A percentile compares a stretch with the other conserved stretches of the same genome.
Conservation (phyloP, 2,797 vertebrate species). For the Coregonus sp. region DNA sequence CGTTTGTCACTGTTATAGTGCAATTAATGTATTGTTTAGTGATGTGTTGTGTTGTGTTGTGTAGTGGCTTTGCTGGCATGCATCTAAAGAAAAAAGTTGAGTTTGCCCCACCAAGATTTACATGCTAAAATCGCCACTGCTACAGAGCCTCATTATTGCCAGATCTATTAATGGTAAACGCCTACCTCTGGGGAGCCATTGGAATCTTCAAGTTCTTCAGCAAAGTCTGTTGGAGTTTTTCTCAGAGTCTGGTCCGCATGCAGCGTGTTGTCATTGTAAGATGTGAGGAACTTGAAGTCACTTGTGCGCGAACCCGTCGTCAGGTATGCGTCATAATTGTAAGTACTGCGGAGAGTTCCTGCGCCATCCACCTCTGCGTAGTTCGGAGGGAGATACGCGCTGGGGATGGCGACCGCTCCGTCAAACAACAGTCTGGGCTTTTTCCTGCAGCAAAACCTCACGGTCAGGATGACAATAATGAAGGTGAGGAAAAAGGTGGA, state of each 20-base stretch:
- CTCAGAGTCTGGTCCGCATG: conserved; percentile 36
- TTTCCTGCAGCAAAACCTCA: conserved; percentile 49
- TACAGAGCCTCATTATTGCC: no score
- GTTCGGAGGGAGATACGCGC: conserved; percentile 42
- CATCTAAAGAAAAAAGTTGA: no score
- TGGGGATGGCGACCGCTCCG: conserved; percentile 41
- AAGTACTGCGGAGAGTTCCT: conserved; percentile 45
- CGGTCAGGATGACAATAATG: conserved; percentile 50
- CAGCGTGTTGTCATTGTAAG: conserved; percentile 40
- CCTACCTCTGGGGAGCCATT: not conserved
- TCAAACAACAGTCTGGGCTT: conserved; percentile 68
- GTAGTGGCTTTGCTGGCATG: no score
- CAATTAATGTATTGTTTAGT: no score
- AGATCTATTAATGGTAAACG: not conserved
- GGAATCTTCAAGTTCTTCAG: not conserved
- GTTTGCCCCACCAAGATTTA: no score
- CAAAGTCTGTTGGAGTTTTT: conserved; percentile 17
- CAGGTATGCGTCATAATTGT: conserved; percentile 58
- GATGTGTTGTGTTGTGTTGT: no score
- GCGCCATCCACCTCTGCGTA: conserved; percentile 39
- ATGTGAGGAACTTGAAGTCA: conserved; percentile 58
- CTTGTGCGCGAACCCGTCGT: conserved; percentile 62
- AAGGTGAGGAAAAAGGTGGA: conserved; percentile 64
- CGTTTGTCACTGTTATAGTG: no score
- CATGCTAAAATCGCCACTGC: no score